These are phyloP conservation scores for Loxodonta africana DNA, from an alignment of 2,113 vertebrate species.

Conservation along the genomic window DNA sequence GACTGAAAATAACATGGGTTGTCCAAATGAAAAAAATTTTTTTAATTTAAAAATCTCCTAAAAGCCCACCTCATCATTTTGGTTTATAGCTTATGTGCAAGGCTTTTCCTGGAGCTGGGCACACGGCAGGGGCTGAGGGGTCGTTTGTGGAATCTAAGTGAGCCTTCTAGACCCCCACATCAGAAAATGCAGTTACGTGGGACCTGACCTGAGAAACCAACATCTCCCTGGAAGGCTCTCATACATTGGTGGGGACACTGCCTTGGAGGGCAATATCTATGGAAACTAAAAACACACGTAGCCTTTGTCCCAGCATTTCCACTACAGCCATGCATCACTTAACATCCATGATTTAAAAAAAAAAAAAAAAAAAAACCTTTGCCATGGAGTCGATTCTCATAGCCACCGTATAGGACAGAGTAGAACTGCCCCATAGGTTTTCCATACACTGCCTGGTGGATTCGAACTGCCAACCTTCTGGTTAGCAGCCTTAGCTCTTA, in stretches of 20 bases:
- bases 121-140: not conserved
- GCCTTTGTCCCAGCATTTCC: not conserved
- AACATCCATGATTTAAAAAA: no score
- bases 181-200: not conserved
- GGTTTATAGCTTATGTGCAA: not conserved
- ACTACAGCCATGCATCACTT: no score
- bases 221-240: not conserved
- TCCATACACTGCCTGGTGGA: no score
- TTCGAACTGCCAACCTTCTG: no score
- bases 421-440: no score
- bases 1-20: no score
- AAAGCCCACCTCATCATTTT: not conserved
- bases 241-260: no score
- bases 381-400: no score
- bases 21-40: not conserved
- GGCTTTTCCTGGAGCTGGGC: not conserved
- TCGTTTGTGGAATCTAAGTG: not conserved
- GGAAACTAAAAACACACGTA: not conserved
- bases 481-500: no score
- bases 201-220: not conserved
- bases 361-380: no score
- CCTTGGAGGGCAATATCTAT: not conserved
- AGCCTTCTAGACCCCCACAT: not conserved
- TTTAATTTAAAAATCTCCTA: not conserved
- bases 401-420: no score